Conservation (phyloP, 1,140 invertebrate species). For the Bradynema listronoti region DNA sequence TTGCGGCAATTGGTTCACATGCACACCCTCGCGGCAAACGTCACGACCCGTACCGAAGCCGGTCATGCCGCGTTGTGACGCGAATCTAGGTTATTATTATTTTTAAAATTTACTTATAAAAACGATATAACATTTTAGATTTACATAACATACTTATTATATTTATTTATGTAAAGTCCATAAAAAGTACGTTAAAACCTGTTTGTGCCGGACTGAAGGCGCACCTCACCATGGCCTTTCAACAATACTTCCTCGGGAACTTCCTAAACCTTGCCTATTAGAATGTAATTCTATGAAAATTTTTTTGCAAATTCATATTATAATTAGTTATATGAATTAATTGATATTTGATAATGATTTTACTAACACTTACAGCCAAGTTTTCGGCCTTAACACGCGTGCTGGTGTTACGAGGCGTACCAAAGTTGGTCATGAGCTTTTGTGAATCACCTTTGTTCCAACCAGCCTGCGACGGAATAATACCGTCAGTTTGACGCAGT, state of each 20-base stretch:
- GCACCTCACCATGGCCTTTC: slow-evolving; percentile 54
- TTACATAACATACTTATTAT: no score
- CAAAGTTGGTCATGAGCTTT: slow-evolving; percentile 58
- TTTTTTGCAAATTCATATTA: not conserved
- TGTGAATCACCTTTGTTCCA: slow-evolving; percentile 59
- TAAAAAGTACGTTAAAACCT: slow-evolving; percentile 13
- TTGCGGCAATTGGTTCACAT: slow-evolving; percentile 48
- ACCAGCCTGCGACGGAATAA: slow-evolving; percentile 58
- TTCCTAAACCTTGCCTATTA: slow-evolving; percentile 46
- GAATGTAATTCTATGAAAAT: no score
- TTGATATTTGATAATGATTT: no score
- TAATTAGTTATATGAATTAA: no score
- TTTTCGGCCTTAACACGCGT: slow-evolving; percentile 57
- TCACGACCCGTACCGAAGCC: slow-evolving; percentile 56
- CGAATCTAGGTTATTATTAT: not conserved
- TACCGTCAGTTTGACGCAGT: slow-evolving; percentile 55
- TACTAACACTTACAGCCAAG: slow-evolving; percentile 40
- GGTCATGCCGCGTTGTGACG: slow-evolving; percentile 45
- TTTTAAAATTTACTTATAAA: not conserved
- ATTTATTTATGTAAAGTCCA: no score
- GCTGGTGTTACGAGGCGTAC: slow-evolving; percentile 56
- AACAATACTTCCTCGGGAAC: slow-evolving; percentile 51
- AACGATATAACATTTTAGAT: no score
- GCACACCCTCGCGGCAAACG: slow-evolving; percentile 54
- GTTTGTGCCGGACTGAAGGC: slow-evolving; percentile 57